Base-by-base conservation (phyloP, 2,888 invertebrate species). In the Lasiommata megera region DNA sequence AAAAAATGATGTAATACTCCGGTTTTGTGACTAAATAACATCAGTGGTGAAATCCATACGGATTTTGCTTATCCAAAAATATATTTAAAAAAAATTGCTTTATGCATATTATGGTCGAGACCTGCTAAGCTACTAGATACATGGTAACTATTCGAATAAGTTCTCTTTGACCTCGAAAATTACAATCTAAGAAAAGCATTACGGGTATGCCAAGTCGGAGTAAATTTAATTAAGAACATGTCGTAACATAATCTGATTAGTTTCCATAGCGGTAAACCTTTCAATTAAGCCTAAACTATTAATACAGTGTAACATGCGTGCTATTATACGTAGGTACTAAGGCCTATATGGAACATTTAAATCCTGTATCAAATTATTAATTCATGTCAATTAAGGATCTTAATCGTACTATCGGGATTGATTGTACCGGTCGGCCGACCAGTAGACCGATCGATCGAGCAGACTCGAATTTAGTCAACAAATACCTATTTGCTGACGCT, bases 401-500 rank as follows among this genome's bases (percentile, higher is more conserved):
- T 54, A 59, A 61, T 62, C 54, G 46, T 28, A 54, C 47, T 57
- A 57, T 59, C 55, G 46, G 37, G 55, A 53, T 55, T 59, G 47
- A 46, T 54, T 14, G 29, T 36, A 31, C 46, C 9, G 6, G 31
- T 55, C 40, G 40, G 29, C 29, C 34, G 54, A 63, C 59, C 16
- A 37, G 54, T 59, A 36, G 56, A 7, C 6, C 56, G 58, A 64
- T 68, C 60, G 66, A 64, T 65, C 56, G 63, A 65, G 65, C 61
- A 70, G 28, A 52, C 71, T 62, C 63, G 67, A 74, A 78, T 77
- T 76, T 69, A 76, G 74, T 73, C 77, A 74, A 80, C 80, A 81
- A 82, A 82, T 82, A 79, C 76, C 75, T 79, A 80, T 82, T 82
- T 80, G 79, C 74, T 76, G 75, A 76, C 73, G 76, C 76, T 80